phyloP scores from a whole-genome alignment of 2,797 vertebrate genomes.

The Gephyroberyx darwinii region DNA sequence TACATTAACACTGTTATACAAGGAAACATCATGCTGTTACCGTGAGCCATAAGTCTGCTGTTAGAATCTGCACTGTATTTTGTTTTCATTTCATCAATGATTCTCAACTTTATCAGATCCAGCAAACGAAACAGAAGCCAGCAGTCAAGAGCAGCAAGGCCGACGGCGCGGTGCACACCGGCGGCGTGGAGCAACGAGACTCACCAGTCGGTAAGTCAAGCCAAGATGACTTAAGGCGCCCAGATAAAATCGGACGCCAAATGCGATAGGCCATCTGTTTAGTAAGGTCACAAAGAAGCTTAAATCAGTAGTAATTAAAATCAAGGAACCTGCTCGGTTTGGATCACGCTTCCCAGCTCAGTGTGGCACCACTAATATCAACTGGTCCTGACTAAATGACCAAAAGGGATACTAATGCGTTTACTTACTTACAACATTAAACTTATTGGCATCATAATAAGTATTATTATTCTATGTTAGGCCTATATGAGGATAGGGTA shows the following conservation, averaged over 20 bases:
- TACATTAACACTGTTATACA: neutral
- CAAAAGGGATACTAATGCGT: too few species aligned
- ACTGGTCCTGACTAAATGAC: slow-evolving; percentile 4
- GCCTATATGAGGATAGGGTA: neutral
- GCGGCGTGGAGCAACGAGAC: slow-evolving; percentile 74
- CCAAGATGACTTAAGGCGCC: slow-evolving; percentile 52
- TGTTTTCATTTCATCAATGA: neutral
- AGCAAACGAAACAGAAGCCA: slow-evolving; percentile 68
- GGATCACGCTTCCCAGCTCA: slow-evolving; percentile 34
- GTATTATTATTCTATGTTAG: neutral
- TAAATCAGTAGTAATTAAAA: slow-evolving; percentile 73
- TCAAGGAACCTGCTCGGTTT: slow-evolving; percentile 56
- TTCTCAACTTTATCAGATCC: slow-evolving; percentile 62
- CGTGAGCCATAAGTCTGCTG: too few species aligned
- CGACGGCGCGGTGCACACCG: slow-evolving; percentile 42
- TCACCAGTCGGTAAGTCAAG: slow-evolving; percentile 77
- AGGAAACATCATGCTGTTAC: too few species aligned
- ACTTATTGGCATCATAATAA: neutral
- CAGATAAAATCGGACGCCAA: slow-evolving; percentile 55
- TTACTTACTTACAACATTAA: too few species aligned
- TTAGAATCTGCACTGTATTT: neutral
- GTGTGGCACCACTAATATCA: slow-evolving; percentile 33
- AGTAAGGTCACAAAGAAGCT: slow-evolving; percentile 56
- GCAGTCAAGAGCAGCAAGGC: slow-evolving; percentile 40
- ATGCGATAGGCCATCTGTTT: slow-evolving; percentile 71